A percentile compares a stretch with the other conserved stretches of the same genome.
Evolutionary conservation across 2,888 invertebrate species (phyloP).

Genomic region (Cetonia aurata): DNA sequence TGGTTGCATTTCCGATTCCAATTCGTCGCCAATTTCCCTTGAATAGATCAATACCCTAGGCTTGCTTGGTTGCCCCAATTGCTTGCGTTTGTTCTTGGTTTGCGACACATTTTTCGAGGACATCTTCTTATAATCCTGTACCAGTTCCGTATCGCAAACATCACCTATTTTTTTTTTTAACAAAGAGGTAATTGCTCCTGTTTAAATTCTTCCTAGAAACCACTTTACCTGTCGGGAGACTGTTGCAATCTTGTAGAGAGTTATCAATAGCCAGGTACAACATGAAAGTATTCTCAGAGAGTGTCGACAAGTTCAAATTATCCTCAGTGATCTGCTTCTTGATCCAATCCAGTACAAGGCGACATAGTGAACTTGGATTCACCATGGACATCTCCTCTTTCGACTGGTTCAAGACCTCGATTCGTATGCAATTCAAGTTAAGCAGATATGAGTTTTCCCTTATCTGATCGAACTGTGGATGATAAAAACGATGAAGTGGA

Average conservation of each 20-base stretch:
- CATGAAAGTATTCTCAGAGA: constrained; percentile 79
- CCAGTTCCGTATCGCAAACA: constrained; percentile 79
- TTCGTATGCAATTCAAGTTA: constrained; percentile 76
- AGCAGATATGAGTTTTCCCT: constrained; percentile 74
- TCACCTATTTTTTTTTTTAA: constrained; percentile 62
- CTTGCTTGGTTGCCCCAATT: constrained; percentile 71
- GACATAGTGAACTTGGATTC: constrained; percentile 72
- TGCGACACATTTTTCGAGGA: constrained; percentile 63
- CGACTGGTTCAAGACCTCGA: constrained; percentile 82
- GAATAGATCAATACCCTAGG: constrained; percentile 75
- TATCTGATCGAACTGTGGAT: constrained; percentile 74
- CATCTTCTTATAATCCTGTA: constrained; percentile 79
- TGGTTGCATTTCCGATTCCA: constrained; percentile 68
- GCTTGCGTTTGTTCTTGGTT: constrained; percentile 66
- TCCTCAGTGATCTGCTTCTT: constrained; percentile 65
- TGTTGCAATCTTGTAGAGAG: constrained; percentile 83
- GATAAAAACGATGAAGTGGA: background rate
- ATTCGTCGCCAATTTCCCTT: constrained; percentile 69
- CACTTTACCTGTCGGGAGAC: constrained; percentile 70
- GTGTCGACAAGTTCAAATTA: constrained; percentile 60
- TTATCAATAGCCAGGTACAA: constrained; percentile 82
- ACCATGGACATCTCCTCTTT: constrained; percentile 75
- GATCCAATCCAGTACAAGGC: constrained; percentile 76
- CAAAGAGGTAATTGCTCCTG: background rate
- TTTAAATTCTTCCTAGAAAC: background rate